These are phyloP conservation scores for Naja naja DNA, from an alignment of 2,113 vertebrate species.

Conservation along the genomic window DNA sequence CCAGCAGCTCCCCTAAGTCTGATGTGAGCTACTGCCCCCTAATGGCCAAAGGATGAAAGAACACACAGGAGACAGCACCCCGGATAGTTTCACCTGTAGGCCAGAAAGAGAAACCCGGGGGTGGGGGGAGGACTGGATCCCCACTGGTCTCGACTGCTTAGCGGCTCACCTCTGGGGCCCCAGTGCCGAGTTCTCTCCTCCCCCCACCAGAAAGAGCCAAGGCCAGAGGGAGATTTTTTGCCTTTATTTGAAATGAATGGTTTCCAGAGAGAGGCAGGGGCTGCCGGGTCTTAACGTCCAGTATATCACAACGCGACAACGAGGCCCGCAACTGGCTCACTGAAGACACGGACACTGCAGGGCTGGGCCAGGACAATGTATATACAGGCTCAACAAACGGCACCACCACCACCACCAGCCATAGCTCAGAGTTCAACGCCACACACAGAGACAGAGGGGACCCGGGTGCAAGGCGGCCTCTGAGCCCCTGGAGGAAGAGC, in stretches of 20 bases:
- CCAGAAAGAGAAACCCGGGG: neutral
- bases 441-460: neutral
- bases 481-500: neutral
- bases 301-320: slow-evolving; percentile 56
- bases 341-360: slow-evolving; percentile 61
- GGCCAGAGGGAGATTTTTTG: slow-evolving; percentile 8
- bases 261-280: slow-evolving; percentile 63
- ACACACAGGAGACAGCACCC: neutral
- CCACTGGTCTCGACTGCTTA: neutral
- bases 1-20: neutral
- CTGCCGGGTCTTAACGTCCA: slow-evolving; percentile 44
- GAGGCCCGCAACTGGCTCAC: slow-evolving; percentile 61
- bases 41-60: neutral
- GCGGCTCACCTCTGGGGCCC: neutral
- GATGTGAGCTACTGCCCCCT: neutral
- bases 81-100: neutral
- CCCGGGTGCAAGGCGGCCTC: neutral
- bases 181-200: neutral
- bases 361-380: slow-evolving; percentile 63
- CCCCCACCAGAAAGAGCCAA: neutral
- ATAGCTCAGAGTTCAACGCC: slow-evolving; percentile 22
- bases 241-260: slow-evolving; percentile 71
- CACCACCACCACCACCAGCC: slow-evolving; percentile 25
- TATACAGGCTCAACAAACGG: slow-evolving; percentile 61
- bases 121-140: neutral